phyloP scores from a whole-genome alignment of 2,888 invertebrate genomes.

The Aplocera efformata region DNA sequence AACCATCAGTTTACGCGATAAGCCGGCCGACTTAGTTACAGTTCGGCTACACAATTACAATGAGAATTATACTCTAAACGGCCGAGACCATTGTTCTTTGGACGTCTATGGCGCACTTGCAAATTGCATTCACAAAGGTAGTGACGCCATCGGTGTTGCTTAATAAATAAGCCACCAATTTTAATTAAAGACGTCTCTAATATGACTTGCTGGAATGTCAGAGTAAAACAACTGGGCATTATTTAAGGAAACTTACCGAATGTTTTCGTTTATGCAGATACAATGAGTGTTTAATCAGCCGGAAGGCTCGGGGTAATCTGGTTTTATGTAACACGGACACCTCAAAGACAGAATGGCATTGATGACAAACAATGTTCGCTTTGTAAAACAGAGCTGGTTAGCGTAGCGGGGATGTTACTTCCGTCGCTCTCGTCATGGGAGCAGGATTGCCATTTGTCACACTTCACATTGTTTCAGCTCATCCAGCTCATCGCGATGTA shows the following conservation, averaged over 20 bases:
- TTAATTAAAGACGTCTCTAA: constrained; percentile 18
- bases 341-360: constrained; percentile 26
- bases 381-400: constrained; percentile 32
- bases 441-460: constrained; percentile 18
- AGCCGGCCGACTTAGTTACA: constrained; percentile 31
- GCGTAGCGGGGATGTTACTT: too few species aligned
- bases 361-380: constrained; percentile 32
- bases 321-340: constrained; percentile 16
- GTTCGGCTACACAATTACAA: constrained; percentile 39
- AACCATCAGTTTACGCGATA: constrained; percentile 48
- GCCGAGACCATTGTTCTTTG: constrained; percentile 45
- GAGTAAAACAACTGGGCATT: constrained; percentile 8
- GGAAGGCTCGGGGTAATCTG: constrained; percentile 16
- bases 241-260: constrained; percentile 6
- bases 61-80: constrained; percentile 46
- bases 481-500: constrained; percentile 7
- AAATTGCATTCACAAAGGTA: constrained; percentile 36
- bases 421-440: constrained; percentile 18
- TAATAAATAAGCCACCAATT: constrained; percentile 25
- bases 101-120: constrained; percentile 42
- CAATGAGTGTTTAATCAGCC: constrained; percentile 19
- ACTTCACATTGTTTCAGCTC: constrained; percentile 8
- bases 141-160: constrained; percentile 29
- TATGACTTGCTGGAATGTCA: constrained; percentile 7
- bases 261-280: constrained; percentile 11